Evolutionary conservation across 2,888 invertebrate species (phyloP), one percentile per base, ranked within the genome.

Genomic region (Calameuta filiformis): DNA sequence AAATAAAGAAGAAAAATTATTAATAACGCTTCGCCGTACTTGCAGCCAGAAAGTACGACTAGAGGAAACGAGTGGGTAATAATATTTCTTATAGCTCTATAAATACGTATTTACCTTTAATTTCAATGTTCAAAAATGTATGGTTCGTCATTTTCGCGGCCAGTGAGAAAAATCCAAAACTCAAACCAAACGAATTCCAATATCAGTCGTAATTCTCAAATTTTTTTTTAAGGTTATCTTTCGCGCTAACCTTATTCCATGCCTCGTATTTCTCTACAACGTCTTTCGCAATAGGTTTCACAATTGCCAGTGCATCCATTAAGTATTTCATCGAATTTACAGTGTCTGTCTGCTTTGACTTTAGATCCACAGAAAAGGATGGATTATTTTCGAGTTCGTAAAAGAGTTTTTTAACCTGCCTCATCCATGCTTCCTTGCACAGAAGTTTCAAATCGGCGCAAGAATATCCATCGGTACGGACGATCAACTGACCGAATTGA

Each of bases 371-470:
- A n/a, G 76, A 12, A 0, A 35, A 12, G 34, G 33, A 12, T 35
- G 77, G 68, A 76, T 69, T 79, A 1, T 81, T 78, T 81, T 94
- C 94, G 69, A 94, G 87, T 23, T 89, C 88, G 68, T 90, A 85
- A 88, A 94, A 94, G 85, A 94, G 93, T 86, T 94, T 95, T 87
- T 97, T 93, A 35, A 98, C 93, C 35, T 95, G 94, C 37, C 93
- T 93, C 97, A 98, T 98, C 78, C 96, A 94, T 1, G 97, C 96
- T 93, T 98, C 98, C 91, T 98, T 98, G 89, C 97, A 97, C 40
- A 97, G 94, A 82, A 96, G 92, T 86, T 96, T 95, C 75, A 98
- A 94, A 89, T 98, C 98, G 15, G 97, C 97, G 0, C 98, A 97
- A 0, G 98, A 97, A 89, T 97, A 98, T 4, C 95, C 95, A 23